These are phyloP conservation scores for Eudyptes chrysolophus DNA, from an alignment of 2,113 vertebrate species.

Conservation along the genomic window DNA sequence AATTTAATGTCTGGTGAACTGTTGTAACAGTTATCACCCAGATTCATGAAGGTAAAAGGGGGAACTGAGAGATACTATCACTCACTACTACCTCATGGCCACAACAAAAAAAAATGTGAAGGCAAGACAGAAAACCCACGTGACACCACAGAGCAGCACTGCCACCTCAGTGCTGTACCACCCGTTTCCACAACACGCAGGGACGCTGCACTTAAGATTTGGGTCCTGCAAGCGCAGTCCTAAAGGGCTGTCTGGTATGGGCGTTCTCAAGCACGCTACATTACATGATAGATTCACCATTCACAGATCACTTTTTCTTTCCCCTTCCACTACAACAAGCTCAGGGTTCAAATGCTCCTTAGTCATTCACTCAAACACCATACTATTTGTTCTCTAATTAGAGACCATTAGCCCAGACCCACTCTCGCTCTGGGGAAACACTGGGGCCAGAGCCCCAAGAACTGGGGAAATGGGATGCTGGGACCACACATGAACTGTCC, in stretches of 20 bases:
- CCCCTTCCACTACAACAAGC: background rate
- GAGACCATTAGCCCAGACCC: background rate
- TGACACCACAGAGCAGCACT: background rate
- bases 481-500: background rate
- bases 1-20: background rate
- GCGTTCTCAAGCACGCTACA: background rate
- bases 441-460: background rate
- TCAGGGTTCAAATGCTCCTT: background rate
- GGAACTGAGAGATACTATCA: background rate
- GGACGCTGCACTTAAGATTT: background rate
- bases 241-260: background rate
- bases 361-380: background rate
- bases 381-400: background rate
- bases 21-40: background rate
- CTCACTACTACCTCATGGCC: background rate
- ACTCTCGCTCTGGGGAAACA: background rate
- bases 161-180: background rate
- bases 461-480: background rate
- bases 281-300: background rate
- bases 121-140: background rate
- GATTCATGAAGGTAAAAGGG: background rate
- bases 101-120: background rate
- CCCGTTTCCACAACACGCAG: fast-evolving
- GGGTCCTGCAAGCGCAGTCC: fast-evolving
- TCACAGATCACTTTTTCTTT: background rate